Evolutionary conservation across 2,113 vertebrate species (phyloP).

Genomic region (Hypanus sabinus): DNA sequence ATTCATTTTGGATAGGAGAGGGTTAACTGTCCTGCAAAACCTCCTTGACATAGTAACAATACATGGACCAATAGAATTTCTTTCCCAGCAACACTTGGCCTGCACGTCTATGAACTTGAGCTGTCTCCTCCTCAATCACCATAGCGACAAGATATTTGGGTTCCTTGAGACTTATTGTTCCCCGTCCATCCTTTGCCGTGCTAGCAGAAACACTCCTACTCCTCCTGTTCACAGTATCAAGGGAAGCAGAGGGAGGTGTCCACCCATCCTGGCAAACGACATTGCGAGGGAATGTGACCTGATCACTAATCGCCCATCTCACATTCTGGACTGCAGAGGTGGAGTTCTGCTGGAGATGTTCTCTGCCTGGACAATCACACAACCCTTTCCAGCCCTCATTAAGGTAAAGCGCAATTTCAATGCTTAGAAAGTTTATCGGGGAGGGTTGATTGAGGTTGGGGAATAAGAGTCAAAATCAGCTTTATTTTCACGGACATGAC

Average conservation of each 20-base stretch:
- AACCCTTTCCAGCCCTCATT: too few species aligned
- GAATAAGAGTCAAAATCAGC: too few species aligned
- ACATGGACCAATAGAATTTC: background rate
- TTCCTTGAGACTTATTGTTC: background rate
- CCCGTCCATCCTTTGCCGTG: background rate
- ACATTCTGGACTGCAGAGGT: background rate
- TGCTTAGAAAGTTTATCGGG: background rate
- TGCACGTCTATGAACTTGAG: background rate
- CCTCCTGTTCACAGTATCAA: background rate
- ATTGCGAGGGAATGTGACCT: background rate
- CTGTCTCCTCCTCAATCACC: slow-evolving; percentile 18
- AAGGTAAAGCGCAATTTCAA: background rate
- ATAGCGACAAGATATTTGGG: slow-evolving; percentile 15
- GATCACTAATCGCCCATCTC: background rate
- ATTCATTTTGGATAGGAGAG: background rate
- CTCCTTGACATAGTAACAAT: background rate
- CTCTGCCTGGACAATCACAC: background rate
- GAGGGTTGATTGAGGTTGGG: background rate
- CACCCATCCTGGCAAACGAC: background rate
- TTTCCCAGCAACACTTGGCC: background rate
- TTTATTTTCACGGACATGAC: too few species aligned
- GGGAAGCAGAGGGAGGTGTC: background rate
- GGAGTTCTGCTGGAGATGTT: background rate
- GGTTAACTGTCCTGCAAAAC: background rate
- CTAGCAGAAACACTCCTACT: background rate